Evolutionary conservation across 1,140 invertebrate genomes (phyloP), one percentile per base, ranked within the genome.

Genomic region (Drosophila littoralis): DNA sequence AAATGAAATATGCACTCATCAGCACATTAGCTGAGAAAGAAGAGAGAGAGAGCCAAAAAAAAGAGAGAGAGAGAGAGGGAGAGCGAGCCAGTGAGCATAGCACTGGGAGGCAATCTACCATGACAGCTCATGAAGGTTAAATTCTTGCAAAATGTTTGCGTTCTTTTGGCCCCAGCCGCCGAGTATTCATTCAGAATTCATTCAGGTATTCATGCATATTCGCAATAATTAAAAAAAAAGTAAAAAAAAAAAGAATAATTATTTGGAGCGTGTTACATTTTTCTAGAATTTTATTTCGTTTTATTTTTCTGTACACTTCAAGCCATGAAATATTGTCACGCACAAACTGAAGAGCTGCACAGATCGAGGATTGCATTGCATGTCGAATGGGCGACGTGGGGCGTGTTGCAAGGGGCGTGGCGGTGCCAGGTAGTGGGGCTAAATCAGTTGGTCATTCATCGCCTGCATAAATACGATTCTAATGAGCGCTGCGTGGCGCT

Each of bases 81-180:
- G 1, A 15, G 22, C 42, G 17, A 35, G 38, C 5, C 40, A 63
- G 33, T 43, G 8, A 13, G 13, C 46, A 60, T 28, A 38, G 64
- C 8, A 12, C 3, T 33, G 61, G 57, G 50, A 75, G 42, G 84
- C 84, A 89, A 88, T 89, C 83, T 77, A 83, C 69, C 84, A 77
- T 89, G 83, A 75, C 83, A 89, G 74, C 89, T 89, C 80, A 66
- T 59, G 84, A 88, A 88, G 83, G 83, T 88, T 88, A 79, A 88
- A 83, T 88, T 88, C 83, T 88, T 88, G 72, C 57, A 77, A 83
- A 88, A 81, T 81, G 71, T 43, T 32, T 40, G 15, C 51, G 33
- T 35, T 57, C 15, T 28, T 28, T 28, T 28, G 22, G 4, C 22
- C 22, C 22, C 4, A 28, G 22, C 22, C 22, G 22, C 22, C 22